Evolutionary conservation across 2,888 invertebrate genomes (phyloP).

Genomic region (Chironomus riparius): DNA sequence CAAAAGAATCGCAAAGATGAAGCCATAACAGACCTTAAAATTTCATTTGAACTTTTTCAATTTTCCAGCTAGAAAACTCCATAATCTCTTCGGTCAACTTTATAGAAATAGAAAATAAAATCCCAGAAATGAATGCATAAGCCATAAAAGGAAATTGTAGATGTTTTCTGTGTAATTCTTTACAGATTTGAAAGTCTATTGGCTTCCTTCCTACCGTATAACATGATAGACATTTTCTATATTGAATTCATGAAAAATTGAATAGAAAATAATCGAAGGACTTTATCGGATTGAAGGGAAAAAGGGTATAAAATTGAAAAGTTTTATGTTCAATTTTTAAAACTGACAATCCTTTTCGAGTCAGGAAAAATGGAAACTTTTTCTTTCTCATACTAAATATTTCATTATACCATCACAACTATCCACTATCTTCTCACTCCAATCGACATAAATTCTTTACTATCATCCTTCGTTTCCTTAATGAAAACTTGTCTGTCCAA

Average conservation of each 20-base stretch:
- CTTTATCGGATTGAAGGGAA: neutral
- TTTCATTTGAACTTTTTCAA: too few species aligned
- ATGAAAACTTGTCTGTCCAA: neutral
- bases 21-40: too few species aligned
- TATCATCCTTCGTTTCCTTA: too few species aligned
- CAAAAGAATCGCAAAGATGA: too few species aligned
- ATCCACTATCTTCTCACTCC: too few species aligned
- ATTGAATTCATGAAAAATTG: constrained; percentile 1
- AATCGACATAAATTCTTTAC: too few species aligned
- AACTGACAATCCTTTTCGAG: neutral
- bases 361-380: neutral
- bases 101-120: too few species aligned
- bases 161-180: neutral
- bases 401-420: neutral
- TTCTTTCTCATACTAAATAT: neutral
- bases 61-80: too few species aligned
- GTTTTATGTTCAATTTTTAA: neutral
- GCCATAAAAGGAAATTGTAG: neutral
- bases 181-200: neutral
- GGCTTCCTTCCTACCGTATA: neutral
- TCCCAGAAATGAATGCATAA: neutral
- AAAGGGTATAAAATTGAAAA: neutral
- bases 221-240: neutral
- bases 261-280: constrained; percentile 5
- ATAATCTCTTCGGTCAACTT: too few species aligned